These are phyloP conservation scores for Myotis lucifugus DNA, from an alignment of 2,113 vertebrate genomes.

Conservation along the genomic window DNA sequence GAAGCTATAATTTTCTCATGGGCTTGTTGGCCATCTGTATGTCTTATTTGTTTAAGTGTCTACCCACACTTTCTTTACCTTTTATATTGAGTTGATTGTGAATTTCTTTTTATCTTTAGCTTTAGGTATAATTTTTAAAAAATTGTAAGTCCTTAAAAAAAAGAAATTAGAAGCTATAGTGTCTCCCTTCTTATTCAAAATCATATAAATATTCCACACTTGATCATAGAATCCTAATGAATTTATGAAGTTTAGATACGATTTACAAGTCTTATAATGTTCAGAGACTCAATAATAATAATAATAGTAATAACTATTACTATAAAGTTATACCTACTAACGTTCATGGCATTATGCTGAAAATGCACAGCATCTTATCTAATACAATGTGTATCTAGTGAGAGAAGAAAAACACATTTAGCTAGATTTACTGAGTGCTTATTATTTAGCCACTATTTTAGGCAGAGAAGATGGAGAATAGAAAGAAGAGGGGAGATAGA, in stretches of 20 bases:
- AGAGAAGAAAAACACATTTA: neutral
- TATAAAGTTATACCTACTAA: neutral
- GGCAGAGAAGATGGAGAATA: neutral
- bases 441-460: neutral
- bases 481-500: accelerated
- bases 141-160: neutral
- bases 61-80: neutral
- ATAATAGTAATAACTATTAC: neutral
- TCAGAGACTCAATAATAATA: neutral
- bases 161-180: neutral
- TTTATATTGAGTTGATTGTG: neutral
- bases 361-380: neutral
- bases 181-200: neutral
- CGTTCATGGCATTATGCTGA: neutral
- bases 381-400: neutral
- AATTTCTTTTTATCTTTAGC: neutral
- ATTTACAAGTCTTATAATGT: neutral
- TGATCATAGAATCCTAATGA: neutral
- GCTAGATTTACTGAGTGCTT: neutral
- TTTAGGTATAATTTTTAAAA: neutral
- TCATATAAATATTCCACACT: neutral
- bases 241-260: neutral
- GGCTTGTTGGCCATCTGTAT: neutral
- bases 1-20: neutral
- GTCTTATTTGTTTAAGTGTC: neutral